phyloP scores from a whole-genome alignment of 2,113 vertebrate species.

The Pollimyrus isidori region DNA sequence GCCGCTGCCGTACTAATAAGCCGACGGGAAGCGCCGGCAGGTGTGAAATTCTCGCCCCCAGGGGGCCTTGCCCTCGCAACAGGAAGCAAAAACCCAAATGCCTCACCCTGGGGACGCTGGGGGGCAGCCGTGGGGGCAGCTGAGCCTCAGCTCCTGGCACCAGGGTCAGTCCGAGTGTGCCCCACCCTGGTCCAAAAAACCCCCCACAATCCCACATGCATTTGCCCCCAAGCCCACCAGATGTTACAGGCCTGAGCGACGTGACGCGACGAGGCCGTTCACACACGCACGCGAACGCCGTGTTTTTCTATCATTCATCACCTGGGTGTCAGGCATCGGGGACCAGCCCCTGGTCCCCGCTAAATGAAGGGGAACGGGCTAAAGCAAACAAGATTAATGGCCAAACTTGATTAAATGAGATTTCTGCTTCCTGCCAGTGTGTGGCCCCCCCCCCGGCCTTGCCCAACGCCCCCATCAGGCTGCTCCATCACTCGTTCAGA shows the following conservation, averaged over 20 bases:
- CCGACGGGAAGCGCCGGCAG: conserved; percentile 16
- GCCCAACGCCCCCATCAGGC: conserved; percentile 49
- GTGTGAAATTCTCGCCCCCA: conserved; percentile 8
- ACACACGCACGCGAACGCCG: conserved; percentile 23
- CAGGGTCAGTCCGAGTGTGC: neutral
- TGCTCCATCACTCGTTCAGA: neutral
- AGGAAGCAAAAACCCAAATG: conserved; percentile 21
- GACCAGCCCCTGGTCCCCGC: conserved; percentile 52
- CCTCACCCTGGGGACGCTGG: neutral
- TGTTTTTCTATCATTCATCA: conserved; percentile 56
- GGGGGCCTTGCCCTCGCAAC: neutral
- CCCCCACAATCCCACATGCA: conserved; percentile 12
- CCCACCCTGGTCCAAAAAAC: neutral
- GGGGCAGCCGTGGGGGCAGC: neutral
- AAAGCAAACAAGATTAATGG: conserved; percentile 62
- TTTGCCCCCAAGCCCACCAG: conserved; percentile 18
- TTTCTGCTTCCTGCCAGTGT: conserved; percentile 48
- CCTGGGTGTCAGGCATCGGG: conserved; percentile 56
- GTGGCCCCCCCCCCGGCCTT: conserved; percentile 40
- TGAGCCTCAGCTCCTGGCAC: neutral
- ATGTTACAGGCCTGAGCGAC: conserved; percentile 11
- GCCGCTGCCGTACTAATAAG: neutral
- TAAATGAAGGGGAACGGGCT: conserved; percentile 39
- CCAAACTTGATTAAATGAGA: conserved; percentile 44
- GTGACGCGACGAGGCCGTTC: neutral